Evolutionary conservation across 2,888 invertebrate species (phyloP).

Genomic region (Drosophila sordidapex): DNA sequence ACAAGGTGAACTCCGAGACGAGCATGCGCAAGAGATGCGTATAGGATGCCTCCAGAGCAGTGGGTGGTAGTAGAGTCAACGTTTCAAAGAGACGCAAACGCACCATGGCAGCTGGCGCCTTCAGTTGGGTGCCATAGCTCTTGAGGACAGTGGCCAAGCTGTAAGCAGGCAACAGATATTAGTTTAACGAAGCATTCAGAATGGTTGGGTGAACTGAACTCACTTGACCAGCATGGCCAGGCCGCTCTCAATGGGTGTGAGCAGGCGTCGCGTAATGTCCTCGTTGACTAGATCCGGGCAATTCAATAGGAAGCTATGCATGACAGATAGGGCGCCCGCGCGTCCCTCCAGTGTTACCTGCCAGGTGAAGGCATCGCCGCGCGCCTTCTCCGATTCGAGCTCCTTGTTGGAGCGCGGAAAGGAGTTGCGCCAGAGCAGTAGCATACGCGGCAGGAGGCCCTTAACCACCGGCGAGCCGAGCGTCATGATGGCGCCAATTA

Average conservation of each 20-base stretch:
- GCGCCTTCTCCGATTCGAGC: constrained; percentile 97
- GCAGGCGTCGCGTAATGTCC: constrained; percentile 94
- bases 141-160: constrained; percentile 94
- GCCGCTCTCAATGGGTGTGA: constrained; percentile 97
- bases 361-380: constrained; percentile 99
- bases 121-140: constrained; percentile 95
- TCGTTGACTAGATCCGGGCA: constrained; percentile 96
- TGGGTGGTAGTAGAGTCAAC: constrained; percentile 90
- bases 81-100: constrained; percentile 96
- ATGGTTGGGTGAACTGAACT: constrained; percentile 70
- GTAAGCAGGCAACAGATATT: constrained; percentile 12
- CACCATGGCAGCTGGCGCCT: constrained; percentile 97
- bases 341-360: constrained; percentile 98
- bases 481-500: constrained; percentile 98
- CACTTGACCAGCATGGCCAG: constrained; percentile 97
- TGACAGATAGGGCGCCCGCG: constrained; percentile 97
- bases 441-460: constrained; percentile 95
- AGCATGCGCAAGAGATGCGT: constrained; percentile 95
- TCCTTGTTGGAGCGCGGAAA: constrained; percentile 98
- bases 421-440: constrained; percentile 98
- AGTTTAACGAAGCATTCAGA: neutral
- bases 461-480: constrained; percentile 96
- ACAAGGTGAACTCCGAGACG: constrained; percentile 97
- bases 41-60: constrained; percentile 93
- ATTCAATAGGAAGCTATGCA: constrained; percentile 96